Conservation (phyloP, 2,888 invertebrate genomes). For the Trachelus stipa region DNA sequence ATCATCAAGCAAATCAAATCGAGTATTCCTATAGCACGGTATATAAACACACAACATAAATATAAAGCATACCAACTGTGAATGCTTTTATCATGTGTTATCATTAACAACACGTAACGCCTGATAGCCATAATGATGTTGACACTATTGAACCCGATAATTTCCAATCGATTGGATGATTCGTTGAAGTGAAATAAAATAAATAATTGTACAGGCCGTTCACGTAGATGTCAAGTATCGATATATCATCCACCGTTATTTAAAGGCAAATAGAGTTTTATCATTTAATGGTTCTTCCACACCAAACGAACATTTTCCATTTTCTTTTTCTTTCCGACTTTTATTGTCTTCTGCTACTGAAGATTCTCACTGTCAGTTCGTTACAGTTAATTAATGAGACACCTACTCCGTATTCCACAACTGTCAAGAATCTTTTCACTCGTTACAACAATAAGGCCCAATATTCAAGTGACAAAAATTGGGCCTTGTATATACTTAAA, state of each 20-base stretch:
- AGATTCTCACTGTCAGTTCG: background rate
- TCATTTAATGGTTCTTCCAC: conserved; percentile 46
- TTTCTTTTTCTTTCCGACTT: background rate
- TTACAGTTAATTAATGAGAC: background rate
- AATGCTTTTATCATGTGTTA: background rate
- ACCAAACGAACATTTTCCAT: background rate
- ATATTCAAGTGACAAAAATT: background rate
- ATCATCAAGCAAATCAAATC: background rate
- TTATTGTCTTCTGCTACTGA: background rate
- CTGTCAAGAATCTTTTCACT: background rate
- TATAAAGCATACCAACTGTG: background rate
- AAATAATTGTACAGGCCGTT: conserved; percentile 24
- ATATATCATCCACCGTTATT: conserved; percentile 44
- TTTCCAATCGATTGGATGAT: background rate
- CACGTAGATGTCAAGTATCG: conserved; percentile 46
- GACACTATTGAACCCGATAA: background rate
- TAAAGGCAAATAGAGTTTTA: conserved; percentile 50
- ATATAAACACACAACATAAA: background rate
- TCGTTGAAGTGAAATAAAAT: background rate
- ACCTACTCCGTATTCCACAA: background rate
- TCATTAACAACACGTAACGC: background rate
- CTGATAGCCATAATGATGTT: conserved; percentile 1
- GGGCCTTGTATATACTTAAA: background rate
- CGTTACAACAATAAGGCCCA: background rate
- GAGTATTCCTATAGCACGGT: background rate